These are phyloP conservation scores for Malacoctenus gilli DNA, from an alignment of 2,797 vertebrate species.

Conservation along the genomic window DNA sequence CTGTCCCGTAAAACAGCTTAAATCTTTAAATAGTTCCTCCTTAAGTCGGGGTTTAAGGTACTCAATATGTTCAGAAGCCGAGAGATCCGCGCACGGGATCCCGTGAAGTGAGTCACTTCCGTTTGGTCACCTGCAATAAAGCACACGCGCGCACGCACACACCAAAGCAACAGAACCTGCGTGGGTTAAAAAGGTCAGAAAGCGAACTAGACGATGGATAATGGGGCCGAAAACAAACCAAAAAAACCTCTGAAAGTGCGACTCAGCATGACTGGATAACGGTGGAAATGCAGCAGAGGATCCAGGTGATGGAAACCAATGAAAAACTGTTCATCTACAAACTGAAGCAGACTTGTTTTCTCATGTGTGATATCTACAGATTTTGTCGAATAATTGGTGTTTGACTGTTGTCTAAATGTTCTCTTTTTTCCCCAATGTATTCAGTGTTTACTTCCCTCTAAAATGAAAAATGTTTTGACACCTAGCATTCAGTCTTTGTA, in stretches of 20 bases:
- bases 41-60: constrained; percentile 7
- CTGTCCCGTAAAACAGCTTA: no score
- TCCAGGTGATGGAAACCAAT: constrained; percentile 50
- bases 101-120: constrained; percentile 35
- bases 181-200: constrained; percentile 52
- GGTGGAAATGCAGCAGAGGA: constrained; percentile 52
- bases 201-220: constrained; percentile 53
- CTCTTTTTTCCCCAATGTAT: constrained; percentile 52
- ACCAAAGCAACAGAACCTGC: constrained; percentile 58
- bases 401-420: constrained; percentile 44
- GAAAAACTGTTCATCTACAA: constrained; percentile 36
- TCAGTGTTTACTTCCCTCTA: constrained; percentile 63
- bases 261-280: constrained; percentile 54
- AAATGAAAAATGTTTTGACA: constrained; percentile 67
- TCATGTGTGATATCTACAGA: constrained; percentile 61
- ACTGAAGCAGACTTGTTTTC: constrained; percentile 57
- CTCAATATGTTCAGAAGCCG: constrained; percentile 31
- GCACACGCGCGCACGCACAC: constrained; percentile 36
- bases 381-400: constrained; percentile 39
- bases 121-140: constrained; percentile 66
- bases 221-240: constrained; percentile 20
- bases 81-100: constrained; percentile 18
- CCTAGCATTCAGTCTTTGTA: constrained; percentile 76
- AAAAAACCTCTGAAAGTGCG: constrained; percentile 53
- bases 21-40: constrained; percentile 33